Conservation (phyloP, 2,888 invertebrate genomes). For the Meloe dianella region DNA sequence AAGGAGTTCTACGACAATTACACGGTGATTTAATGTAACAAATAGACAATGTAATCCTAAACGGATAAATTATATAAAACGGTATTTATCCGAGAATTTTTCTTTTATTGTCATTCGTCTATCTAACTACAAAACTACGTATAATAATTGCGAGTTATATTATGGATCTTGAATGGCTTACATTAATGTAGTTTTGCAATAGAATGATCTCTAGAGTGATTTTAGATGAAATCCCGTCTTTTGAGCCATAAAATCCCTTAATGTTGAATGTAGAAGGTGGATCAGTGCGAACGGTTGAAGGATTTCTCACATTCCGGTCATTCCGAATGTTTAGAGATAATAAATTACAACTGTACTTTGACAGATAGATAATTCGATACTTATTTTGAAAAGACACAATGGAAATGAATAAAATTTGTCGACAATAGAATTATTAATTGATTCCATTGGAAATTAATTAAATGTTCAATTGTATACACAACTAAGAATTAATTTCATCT, state of each 20-base stretch:
- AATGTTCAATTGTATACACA: neutral
- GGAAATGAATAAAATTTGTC: neutral
- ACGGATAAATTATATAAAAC: conserved; percentile 9
- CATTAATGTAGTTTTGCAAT: neutral
- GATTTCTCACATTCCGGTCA: conserved; percentile 19
- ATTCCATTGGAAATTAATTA: neutral
- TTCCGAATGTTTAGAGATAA: neutral
- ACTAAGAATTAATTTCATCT: neutral
- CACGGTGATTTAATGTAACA: conserved; percentile 15
- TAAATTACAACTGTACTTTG: conserved; percentile 19
- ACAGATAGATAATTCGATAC: conserved; percentile 23
- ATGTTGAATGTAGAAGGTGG: conserved; percentile 11
- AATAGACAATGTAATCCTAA: conserved; percentile 12
- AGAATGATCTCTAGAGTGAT: conserved; percentile 1
- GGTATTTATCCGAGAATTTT: conserved; percentile 2
- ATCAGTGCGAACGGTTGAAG: neutral
- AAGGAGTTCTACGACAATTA: conserved; percentile 13
- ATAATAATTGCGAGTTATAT: too few species aligned
- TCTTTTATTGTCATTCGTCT: neutral
- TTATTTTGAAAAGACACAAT: neutral
- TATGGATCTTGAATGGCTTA: neutral
- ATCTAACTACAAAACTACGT: neutral
- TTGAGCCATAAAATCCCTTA: conserved; percentile 2
- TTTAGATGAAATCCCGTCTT: neutral
- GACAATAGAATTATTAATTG: neutral